A percentile compares a stretch with the other conserved stretches of the same genome.
Evolutionary conservation across 92 coral and sea anemone species (phyloP).

Genomic region (Isaurus tuberculatus): DNA sequence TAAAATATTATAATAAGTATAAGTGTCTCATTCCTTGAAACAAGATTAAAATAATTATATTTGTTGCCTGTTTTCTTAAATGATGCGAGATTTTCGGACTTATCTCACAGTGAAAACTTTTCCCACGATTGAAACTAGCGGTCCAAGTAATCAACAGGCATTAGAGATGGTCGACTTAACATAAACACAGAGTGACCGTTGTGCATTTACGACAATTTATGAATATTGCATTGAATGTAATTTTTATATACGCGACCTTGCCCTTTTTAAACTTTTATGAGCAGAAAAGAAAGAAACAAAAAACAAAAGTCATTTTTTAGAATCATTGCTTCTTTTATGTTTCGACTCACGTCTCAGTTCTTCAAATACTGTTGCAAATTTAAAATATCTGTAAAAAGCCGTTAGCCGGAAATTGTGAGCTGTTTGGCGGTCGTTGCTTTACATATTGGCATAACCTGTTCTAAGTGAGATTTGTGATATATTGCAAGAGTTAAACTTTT

Average conservation of each 20-base stretch:
- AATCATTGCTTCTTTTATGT: background rate
- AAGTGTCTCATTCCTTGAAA: background rate
- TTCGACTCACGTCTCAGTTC: background rate
- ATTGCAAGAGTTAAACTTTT: too few relatives aligned
- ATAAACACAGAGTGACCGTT: constrained; percentile 42
- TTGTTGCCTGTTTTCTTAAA: background rate
- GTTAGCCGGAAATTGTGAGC: background rate
- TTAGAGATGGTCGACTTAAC: constrained; percentile 5
- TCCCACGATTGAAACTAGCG: constrained; percentile 19
- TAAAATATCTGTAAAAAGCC: background rate
- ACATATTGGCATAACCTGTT: too few relatives aligned
- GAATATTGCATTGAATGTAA: constrained; percentile 33
- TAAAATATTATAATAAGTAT: background rate
- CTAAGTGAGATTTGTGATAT: too few relatives aligned
- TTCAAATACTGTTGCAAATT: background rate
- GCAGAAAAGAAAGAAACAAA: background rate
- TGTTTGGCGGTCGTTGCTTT: too few relatives aligned
- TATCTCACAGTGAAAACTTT: background rate
- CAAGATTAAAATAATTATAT: background rate
- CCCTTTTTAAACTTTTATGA: background rate
- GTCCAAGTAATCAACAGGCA: constrained; percentile 14
- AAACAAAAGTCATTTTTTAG: background rate
- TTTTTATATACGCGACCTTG: background rate
- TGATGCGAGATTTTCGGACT: background rate
- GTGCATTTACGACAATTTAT: constrained; percentile 26